Conservation (phyloP, 2,113 vertebrate species). For the Aptenodytes forsteri region DNA sequence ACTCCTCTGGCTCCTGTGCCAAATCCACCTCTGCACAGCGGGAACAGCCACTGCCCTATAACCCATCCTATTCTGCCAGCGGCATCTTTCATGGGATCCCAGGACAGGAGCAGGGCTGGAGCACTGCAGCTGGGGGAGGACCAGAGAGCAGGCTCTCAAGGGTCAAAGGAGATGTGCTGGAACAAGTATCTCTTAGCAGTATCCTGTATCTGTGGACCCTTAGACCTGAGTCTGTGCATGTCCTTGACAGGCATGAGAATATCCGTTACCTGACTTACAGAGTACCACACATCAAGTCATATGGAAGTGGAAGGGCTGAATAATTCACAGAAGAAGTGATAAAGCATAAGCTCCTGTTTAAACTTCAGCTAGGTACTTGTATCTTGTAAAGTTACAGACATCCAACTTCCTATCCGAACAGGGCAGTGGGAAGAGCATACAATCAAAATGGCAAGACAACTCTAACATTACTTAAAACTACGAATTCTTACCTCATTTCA, state of each 20-base stretch:
- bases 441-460: background rate
- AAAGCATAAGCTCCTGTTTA: background rate
- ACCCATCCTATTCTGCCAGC: background rate
- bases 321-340: background rate
- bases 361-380: background rate
- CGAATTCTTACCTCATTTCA: conserved; percentile 85
- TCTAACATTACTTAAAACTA: background rate
- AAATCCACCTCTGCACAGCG: background rate
- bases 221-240: background rate
- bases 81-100: background rate
- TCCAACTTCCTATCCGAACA: background rate
- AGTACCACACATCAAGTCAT: background rate
- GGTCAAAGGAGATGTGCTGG: background rate
- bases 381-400: background rate
- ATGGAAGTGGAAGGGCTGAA: background rate
- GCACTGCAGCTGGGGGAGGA: background rate
- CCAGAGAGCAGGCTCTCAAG: background rate
- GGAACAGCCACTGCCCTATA: background rate
- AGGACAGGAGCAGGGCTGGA: background rate
- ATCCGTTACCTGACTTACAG: background rate
- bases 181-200: background rate
- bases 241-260: background rate
- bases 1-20: background rate
- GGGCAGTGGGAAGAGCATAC: background rate
- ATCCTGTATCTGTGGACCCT: background rate